A percentile compares a stretch with the other conserved stretches of the same genome.
These are phyloP conservation scores for Nemotelus pantherinus DNA, from an alignment of 2,888 invertebrate genomes.

Conservation along the genomic window DNA sequence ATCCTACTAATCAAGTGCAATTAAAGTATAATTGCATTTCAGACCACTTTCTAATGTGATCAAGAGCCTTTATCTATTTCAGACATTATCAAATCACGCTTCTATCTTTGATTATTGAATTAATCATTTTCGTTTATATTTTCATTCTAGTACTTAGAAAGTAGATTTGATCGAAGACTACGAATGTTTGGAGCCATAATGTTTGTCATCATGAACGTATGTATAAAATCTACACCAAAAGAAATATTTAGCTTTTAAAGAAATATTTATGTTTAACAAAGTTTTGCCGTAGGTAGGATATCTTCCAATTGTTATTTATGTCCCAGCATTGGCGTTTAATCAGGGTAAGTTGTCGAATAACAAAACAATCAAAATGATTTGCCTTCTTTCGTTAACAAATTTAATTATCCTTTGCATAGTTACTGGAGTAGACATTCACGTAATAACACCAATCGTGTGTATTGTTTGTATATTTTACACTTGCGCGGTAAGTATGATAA, in stretches of 20 bases:
- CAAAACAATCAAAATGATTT: neutral
- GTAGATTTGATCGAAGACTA: conserved; percentile 76
- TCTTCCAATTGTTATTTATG: conserved; percentile 82
- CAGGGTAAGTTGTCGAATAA: conserved; percentile 68
- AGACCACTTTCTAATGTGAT: too few relatives aligned
- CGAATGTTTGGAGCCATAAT: conserved; percentile 77
- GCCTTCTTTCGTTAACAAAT: too few relatives aligned
- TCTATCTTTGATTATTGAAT: too few relatives aligned
- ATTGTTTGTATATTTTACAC: conserved; percentile 89
- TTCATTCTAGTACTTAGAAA: conserved; percentile 73
- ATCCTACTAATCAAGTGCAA: too few relatives aligned
- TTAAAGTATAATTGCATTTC: too few relatives aligned
- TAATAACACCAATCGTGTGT: conserved; percentile 84
- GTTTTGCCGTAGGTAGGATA: conserved; percentile 71
- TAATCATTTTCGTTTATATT: neutral
- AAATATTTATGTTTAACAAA: neutral
- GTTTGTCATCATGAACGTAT: conserved; percentile 78
- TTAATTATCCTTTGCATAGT: conserved; percentile 67
- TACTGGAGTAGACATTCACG: conserved; percentile 83
- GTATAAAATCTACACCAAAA: conserved; percentile 56
- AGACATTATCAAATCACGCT: too few relatives aligned
- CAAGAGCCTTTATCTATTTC: too few relatives aligned
- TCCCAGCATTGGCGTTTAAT: conserved; percentile 82
- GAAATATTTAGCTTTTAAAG: neutral
- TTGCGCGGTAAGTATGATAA: conserved; percentile 72